Base-by-base conservation (phyloP, 2,113 vertebrate genomes). In the Gymnocephalus cernua region DNA sequence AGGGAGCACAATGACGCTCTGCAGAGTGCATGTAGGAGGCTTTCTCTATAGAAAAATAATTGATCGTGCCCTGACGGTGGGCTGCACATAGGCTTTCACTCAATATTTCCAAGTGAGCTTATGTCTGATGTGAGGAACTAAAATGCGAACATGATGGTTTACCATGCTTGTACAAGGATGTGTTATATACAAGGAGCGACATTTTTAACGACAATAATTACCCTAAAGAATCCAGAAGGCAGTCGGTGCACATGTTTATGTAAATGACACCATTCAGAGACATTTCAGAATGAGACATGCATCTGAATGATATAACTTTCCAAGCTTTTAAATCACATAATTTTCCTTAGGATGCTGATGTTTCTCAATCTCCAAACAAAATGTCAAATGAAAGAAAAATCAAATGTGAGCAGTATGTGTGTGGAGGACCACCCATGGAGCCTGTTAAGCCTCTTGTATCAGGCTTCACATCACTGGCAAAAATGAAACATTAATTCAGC, bases 11-110 rank as follows among this genome's bases (percentile, higher is more conserved):
- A 90, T 89, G 79, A 72, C 6, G 76, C 84, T 80, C 72, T 29
- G 79, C 83, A 64, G 66, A 88, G 87, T 54, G 82, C 62, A 81
- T 51, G 92, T 92, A 88, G 92, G 91, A 90, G 90, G 80, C 71
- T 66, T 74, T 80, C 67, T 77, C 71, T 65, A 67, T 23, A n/a
- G 65, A 85, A 67, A 65, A 68, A 68, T 16, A 62, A 89, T 73
- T 54, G 85, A 88, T 89, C 62, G 29, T 32, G 62, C n/a, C 18
- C 48, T 4, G 29, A 19, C 3, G 64, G 41, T 44, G 66, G 13
- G 11, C 4, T 8, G 64, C 23, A 38, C 45, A 50, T 8, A 48
- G 61, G 66, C 53, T 63, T 77, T 51, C 66, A 51, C 62, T 82
- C 68, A 69, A 72, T 88, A 74, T 68, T 66, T 79, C 67, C 9